These are phyloP conservation scores for Microplitis mediator DNA, from an alignment of 1,140 invertebrate genomes.

Conservation along the genomic window DNA sequence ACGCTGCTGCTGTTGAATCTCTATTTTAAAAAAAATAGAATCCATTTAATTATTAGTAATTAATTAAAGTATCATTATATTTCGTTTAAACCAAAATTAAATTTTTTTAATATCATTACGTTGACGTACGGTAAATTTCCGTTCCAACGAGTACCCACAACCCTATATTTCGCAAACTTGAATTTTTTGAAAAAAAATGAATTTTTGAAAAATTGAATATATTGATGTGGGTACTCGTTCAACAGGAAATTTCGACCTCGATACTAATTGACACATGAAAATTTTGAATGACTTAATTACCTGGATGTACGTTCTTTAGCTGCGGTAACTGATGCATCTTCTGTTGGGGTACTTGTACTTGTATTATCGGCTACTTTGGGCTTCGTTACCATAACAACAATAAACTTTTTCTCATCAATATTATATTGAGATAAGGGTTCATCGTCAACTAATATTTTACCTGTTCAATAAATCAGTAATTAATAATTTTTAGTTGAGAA, in stretches of 20 bases:
- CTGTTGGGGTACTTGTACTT: conserved; percentile 52
- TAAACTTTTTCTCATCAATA: conserved; percentile 97
- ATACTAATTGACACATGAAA: neutral
- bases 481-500: neutral
- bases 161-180: no score
- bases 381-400: conserved; percentile 97
- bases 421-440: conserved; percentile 85
- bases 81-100: no score
- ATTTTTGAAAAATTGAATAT: no score
- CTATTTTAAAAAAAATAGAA: no score
- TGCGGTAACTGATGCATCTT: conserved; percentile 35
- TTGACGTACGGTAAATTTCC: no score
- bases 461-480: conserved; percentile 60
- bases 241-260: no score
- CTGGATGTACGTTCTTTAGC: conserved; percentile 42
- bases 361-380: conserved; percentile 65
- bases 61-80: no score
- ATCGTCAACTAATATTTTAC: conserved; percentile 90
- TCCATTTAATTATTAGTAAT: no score
- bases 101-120: no score
- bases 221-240: no score
- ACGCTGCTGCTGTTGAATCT: conserved; percentile 44
- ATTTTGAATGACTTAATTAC: conserved; percentile 27
- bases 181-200: no score
- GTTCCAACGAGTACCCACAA: no score